Base-by-base conservation (phyloP, 1,140 invertebrate species). In the Acromyrmex charruanus region DNA sequence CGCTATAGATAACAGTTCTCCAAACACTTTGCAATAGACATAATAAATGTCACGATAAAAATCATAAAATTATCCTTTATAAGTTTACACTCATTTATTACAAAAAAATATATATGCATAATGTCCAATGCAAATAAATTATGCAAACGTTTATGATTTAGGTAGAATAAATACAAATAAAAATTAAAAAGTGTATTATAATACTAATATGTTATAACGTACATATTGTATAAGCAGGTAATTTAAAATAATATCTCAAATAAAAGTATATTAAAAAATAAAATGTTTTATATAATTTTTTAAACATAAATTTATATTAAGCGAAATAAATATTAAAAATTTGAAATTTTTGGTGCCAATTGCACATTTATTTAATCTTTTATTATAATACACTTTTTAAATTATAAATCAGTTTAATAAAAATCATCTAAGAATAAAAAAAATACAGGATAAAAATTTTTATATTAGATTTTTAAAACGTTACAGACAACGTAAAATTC, bases 371-470 rank as follows among this genome's bases (percentile, higher is more conserved):
- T 3, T 44, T 35, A 39, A 25, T 5, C 21, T 21, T 59, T n/a
- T n/a, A n/a, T n/a, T n/a, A n/a, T n/a, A n/a, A n/a, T n/a, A n/a
- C n/a, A n/a, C n/a, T n/a, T n/a, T n/a, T 39, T 35, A 4, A 55
- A 31, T 21, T 21, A 74, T 35, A 77, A 59, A 35, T 77, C 1
- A 61, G n/a, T 58, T 21, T 74, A 61, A 77, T 44, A 35, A 61
- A 49, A 58, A 39, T 77, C 2, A 18, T 21, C 21, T 21, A 28
- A 63, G 16, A 61, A 63, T 61, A 44, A 14, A 35, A 6, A 6
- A 5, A 21, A 18, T 61, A 77, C 16, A 39, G 4, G 1, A 6
- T 35, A 49, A 49, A 74, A 25, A 49, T 9, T 58, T 58, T 25
- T 31, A 2, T 18, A 51, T 3, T n/a, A 0, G 3, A 18, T 58